phyloP scores from a whole-genome alignment of 2,113 vertebrate genomes.

The Periophthalmodon schlosseri region DNA sequence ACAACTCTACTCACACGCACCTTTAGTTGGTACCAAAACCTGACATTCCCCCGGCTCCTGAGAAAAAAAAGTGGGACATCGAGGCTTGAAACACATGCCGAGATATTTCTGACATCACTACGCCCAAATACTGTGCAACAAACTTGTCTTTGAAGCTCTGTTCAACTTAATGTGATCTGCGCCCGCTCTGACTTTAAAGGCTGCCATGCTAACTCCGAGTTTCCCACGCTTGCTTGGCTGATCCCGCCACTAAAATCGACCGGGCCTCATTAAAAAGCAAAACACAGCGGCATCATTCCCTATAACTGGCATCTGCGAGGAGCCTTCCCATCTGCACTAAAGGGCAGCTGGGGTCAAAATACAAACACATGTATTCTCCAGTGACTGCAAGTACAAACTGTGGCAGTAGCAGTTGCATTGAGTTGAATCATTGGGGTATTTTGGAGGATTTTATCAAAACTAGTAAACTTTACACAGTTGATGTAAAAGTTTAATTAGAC shows the following conservation, averaged over 20 bases:
- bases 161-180: conserved; percentile 58
- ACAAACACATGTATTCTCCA: conserved; percentile 43
- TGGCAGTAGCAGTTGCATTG: conserved; percentile 28
- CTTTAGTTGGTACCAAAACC: conserved; percentile 43
- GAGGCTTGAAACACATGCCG: conserved; percentile 47
- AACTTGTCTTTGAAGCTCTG: conserved; percentile 51
- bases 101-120: conserved; percentile 42
- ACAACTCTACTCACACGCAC: conserved; percentile 23
- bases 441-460: background rate
- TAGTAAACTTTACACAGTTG: background rate
- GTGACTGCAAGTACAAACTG: conserved; percentile 41
- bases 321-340: conserved; percentile 14
- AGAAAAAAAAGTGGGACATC: conserved; percentile 52
- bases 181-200: conserved; percentile 45
- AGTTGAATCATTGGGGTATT: conserved; percentile 4
- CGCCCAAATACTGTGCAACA: conserved; percentile 33
- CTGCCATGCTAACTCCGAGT: conserved; percentile 27
- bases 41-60: conserved; percentile 29
- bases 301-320: conserved; percentile 10
- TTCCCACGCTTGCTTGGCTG: conserved; percentile 37
- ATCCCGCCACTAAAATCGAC: conserved; percentile 15
- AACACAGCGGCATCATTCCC: conserved; percentile 46
- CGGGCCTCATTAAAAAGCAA: conserved; percentile 33
- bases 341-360: conserved; percentile 42
- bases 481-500: background rate